Conservation (phyloP, 2,888 invertebrate species). For the Oligia latruncula region DNA sequence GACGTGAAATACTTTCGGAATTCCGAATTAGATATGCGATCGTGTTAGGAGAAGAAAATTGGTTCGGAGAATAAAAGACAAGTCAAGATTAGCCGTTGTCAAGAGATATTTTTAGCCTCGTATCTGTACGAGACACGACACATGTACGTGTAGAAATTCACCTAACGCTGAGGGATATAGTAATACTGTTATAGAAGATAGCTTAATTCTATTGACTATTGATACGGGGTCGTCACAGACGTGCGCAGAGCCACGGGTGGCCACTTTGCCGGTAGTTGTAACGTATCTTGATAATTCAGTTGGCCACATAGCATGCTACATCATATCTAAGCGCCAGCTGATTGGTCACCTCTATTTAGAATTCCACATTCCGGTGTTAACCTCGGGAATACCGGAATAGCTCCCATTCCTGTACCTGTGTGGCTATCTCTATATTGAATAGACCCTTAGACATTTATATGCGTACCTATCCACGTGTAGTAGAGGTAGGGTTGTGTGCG, state of each 20-base stretch:
- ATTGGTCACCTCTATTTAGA: conserved; percentile 80
- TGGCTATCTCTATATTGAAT: conserved; percentile 60
- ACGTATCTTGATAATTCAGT: conserved; percentile 44
- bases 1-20: conserved; percentile 28
- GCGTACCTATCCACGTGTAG: conserved; percentile 4
- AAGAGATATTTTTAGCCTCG: conserved; percentile 5
- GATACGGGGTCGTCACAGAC: conserved; percentile 20
- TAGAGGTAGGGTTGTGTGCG: conserved; percentile 2
- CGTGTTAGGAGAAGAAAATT: conserved; percentile 32
- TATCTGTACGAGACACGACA: neutral
- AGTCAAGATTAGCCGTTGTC: conserved; percentile 20
- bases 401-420: conserved; percentile 77
- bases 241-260: conserved; percentile 2
- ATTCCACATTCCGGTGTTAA: conserved; percentile 79
- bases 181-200: conserved; percentile 11
- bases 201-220: conserved; percentile 13
- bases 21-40: conserved; percentile 39
- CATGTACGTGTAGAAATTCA: neutral
- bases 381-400: conserved; percentile 81
- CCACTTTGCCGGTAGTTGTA: conserved; percentile 29
- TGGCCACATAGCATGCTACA: conserved; percentile 17
- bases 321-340: conserved; percentile 57
- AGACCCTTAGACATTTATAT: conserved; percentile 18
- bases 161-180: neutral
- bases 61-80: conserved; percentile 32